These are phyloP conservation scores for Falcunculus frontatus DNA, from an alignment of 2,113 vertebrate genomes.

Conservation along the genomic window DNA sequence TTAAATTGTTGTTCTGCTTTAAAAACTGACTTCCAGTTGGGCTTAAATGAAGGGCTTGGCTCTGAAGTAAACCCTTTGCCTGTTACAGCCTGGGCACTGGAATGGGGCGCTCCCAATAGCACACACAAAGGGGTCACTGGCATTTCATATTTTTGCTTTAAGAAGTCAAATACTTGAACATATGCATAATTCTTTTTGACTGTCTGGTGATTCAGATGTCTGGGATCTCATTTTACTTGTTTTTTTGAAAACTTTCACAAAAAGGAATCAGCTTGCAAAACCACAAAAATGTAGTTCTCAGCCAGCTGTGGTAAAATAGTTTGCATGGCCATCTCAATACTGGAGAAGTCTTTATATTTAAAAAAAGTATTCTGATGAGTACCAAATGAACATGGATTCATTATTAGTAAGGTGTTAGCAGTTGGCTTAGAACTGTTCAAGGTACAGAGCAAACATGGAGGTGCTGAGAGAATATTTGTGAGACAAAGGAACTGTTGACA, in stretches of 20 bases:
- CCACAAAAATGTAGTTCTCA: conserved; percentile 60
- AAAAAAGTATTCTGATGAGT: neutral
- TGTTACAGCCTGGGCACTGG: neutral
- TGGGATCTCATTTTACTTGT: conserved; percentile 48
- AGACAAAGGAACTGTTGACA: neutral
- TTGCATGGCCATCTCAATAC: neutral
- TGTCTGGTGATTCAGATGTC: conserved; percentile 61
- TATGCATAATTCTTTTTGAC: neutral
- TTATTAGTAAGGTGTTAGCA: neutral
- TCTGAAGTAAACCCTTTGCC: neutral
- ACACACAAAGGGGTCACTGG: neutral
- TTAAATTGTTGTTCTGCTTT: neutral
- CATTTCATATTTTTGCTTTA: neutral
- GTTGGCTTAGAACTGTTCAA: neutral
- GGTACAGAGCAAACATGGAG: neutral
- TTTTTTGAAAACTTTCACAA: conserved; percentile 48
- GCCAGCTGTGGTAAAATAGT: neutral
- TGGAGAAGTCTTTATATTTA: neutral
- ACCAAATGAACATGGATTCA: neutral
- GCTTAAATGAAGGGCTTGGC: neutral
- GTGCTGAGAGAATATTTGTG: neutral
- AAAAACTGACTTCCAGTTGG: neutral
- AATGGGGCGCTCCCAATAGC: neutral
- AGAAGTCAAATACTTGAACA: conserved; percentile 9
- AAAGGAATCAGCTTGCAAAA: conserved; percentile 52